These are phyloP conservation scores for Morone chrysops DNA, from an alignment of 2,113 vertebrate species.

Conservation along the genomic window DNA sequence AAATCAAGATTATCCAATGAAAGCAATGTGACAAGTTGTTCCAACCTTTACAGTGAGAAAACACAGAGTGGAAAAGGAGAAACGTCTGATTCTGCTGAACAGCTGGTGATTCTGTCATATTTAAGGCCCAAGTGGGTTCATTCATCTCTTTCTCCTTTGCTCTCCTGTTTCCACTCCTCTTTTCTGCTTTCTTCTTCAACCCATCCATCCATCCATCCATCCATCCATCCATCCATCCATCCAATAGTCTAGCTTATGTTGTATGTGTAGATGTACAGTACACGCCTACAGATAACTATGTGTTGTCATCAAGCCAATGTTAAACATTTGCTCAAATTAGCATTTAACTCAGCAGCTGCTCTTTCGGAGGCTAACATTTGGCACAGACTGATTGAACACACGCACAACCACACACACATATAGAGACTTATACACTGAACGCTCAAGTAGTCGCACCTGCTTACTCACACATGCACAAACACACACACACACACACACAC, in stretches of 20 bases:
- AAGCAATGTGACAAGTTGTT: slow-evolving; percentile 47
- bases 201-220: too few species aligned
- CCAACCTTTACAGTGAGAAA: slow-evolving; percentile 15
- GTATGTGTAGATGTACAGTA: neutral
- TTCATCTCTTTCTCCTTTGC: slow-evolving; percentile 20
- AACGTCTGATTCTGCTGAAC: slow-evolving; percentile 24
- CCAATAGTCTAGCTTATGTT: neutral
- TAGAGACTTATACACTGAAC: too few species aligned
- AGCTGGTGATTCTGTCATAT: slow-evolving; percentile 46
- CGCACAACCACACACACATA: neutral
- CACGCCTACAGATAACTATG: slow-evolving; percentile 9
- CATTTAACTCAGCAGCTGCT: slow-evolving; percentile 61
- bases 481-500: neutral
- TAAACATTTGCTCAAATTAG: slow-evolving; percentile 65
- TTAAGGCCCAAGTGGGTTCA: slow-evolving; percentile 33
- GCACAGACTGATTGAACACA: slow-evolving; percentile 29
- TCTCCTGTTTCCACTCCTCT: slow-evolving; percentile 9
- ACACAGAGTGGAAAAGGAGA: neutral
- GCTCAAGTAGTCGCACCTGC: too few species aligned
- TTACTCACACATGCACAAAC: neutral
- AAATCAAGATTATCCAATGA: slow-evolving; percentile 43
- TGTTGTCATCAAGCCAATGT: slow-evolving; percentile 45
- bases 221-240: too few species aligned
- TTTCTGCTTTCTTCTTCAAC: slow-evolving; percentile 23
- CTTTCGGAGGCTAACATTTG: slow-evolving; percentile 61